Base-by-base conservation (phyloP, 30 jellyfish, hydroid and myxozoan species). In the Hydractinia echinata region DNA sequence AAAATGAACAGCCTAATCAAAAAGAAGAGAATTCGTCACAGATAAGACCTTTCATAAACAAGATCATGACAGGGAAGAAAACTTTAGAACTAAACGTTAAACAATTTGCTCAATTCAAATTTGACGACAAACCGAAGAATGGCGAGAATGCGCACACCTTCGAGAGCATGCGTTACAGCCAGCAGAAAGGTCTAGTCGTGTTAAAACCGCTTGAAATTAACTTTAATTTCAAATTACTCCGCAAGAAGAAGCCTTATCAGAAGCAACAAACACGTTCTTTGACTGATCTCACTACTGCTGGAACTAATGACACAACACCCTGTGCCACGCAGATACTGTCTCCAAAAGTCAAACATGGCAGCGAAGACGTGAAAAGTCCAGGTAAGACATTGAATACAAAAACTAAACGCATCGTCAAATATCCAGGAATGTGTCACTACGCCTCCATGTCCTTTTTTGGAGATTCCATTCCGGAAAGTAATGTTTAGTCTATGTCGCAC, bases 21-120 rank as follows among this genome's bases (percentile, higher is more conserved):
- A 30, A 30, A 30, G 74, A 64, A 64, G 39, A n/a, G 51, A 64
- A 64, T n/a, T 6, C 39, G 19, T 18, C 74, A 7, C 74, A 64
- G 74, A 6, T 64, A 6, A 64, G 74, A 7, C 83, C 83, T 16
- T 48, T 48, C 16, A 74, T 74, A 74, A 58, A 44, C 15, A 74
- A 74, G 54, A 74, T 74, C 48, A 58, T 53, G 10, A 20, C 83
- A 44, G 10, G 53, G 55, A 77, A 77, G 60, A 77, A 77, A 30
- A 77, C 85, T 10, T 54, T 77, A 19, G 85, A 77, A 60, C 79
- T 77, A 10, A 77, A 77, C 48, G 85, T 77, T 5, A 77, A 56
- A 16, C 85, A 77, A 30, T 77, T 77, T 48, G 76, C 85, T 8
- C 85, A 77, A 14, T 77, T 54, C 60, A 77, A 54, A 6, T 18